Percentiles rank a stretch among this genome's conserved stretches.
Conservation (phyloP, 2,113 vertebrate species). For the Chlorodrepanis virens region DNA sequence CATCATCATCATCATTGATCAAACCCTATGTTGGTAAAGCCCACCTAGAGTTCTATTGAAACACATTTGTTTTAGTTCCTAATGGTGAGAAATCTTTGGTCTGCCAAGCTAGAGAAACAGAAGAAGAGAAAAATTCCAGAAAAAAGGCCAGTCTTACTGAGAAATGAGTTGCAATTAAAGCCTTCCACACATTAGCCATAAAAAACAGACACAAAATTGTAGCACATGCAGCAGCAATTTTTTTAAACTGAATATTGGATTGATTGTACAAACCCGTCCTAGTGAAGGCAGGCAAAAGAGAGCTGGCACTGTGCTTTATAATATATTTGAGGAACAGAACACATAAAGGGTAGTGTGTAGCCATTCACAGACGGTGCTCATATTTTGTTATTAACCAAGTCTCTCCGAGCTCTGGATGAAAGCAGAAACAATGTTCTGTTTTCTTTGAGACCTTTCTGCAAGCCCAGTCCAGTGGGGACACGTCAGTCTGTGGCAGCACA, state of each 20-base stretch:
- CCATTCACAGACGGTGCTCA: neutral
- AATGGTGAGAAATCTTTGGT: neutral
- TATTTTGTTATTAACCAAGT: neutral
- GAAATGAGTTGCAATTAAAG: neutral
- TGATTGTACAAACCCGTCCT: neutral
- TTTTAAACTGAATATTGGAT: neutral
- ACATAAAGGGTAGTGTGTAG: neutral
- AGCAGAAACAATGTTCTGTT: neutral
- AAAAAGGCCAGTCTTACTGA: neutral
- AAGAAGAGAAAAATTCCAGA: neutral
- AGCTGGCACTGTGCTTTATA: neutral
- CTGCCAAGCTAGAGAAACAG: neutral
- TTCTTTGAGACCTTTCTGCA: neutral
- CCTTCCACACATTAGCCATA: neutral
- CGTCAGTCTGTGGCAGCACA: rapidly evolving
- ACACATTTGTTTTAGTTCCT: neutral
- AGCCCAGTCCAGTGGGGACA: neutral
- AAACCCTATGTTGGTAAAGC: neutral
- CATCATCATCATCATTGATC: neutral
- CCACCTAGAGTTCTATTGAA: neutral
- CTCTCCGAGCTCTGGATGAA: neutral
- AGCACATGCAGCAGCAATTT: neutral
- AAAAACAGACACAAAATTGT: neutral
- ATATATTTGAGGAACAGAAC: neutral
- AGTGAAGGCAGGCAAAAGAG: neutral